Base-by-base conservation (phyloP, 1,140 invertebrate species). In the Ceratosolen solmsi region DNA sequence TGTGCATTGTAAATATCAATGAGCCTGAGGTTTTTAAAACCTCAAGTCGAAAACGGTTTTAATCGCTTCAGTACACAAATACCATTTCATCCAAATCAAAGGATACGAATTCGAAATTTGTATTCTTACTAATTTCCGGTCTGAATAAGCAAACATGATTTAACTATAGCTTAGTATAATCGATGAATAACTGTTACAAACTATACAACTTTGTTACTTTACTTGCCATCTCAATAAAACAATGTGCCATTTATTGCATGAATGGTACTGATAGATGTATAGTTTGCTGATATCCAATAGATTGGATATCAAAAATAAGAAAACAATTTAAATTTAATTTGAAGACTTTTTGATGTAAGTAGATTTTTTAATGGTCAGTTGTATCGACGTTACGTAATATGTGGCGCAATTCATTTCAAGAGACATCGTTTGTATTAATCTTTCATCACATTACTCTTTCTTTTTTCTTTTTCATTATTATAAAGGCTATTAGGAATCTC, bases 371-470 rank as follows among this genome's bases (percentile, higher is more conserved):
- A 46, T 46, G 25, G 13, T 2, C 78, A 72, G 72, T 60, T 72
- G 68, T 49, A 80, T 73, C 27, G 27, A 25, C 49, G 36, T 70
- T 46, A 22, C 75, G 30, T 36, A 51, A 30, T 58, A 25, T 38
- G 41, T 46, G 9, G 30, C 76, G 65, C 51, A 70, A 79, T 79
- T 79, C 63, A 79, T 56, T 79, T 68, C 63, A 63, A 38, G 76
- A 79, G 38, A 9, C 70, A 70, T 70, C 30, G 76, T 70, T 70
- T 51, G 36, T 27, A 36, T n/a, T 54, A 73, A 73, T 56, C 8
- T 46, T 51, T 72, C 41, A 20, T 17, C 51, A 49, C 38, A 30
- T 33, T n/a, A n/a, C n/a, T n/a, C n/a, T n/a, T n/a, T n/a, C n/a
- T n/a, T n/a, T n/a, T n/a, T n/a, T n/a, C n/a, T n/a, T n/a, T n/a